These are phyloP conservation scores for Catostylus mosaicus DNA, from an alignment of 30 jellyfish, hydroid and myxozoan genomes.

Conservation along the genomic window DNA sequence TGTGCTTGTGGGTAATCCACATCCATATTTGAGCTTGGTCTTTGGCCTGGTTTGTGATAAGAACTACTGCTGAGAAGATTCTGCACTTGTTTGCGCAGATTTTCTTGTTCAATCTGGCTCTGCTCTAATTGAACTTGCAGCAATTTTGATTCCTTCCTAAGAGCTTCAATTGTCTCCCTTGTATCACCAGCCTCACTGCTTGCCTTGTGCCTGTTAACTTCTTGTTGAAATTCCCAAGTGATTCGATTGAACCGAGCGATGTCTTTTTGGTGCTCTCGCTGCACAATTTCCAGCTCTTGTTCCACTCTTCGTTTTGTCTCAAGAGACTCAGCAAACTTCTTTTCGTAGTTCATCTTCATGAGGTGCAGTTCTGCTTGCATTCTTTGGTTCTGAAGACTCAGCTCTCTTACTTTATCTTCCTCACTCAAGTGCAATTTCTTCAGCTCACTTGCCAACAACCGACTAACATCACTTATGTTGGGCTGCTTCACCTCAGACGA, in stretches of 20 bases:
- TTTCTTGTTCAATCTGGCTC: conserved; percentile 85
- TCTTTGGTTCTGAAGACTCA: conserved; percentile 79
- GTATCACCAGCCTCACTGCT: conserved; percentile 66
- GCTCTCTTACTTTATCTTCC: conserved; percentile 88
- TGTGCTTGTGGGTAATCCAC: conserved; percentile 66
- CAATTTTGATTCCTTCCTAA: conserved; percentile 68
- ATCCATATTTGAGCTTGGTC: conserved; percentile 64
- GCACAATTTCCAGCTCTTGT: conserved; percentile 95
- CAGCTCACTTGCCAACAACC: conserved; percentile 75
- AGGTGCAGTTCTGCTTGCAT: conserved; percentile 91
- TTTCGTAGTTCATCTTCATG: conserved; percentile 86
- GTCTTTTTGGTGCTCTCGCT: conserved; percentile 98
- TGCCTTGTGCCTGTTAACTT: conserved; percentile 80
- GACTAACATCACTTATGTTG: conserved; percentile 81
- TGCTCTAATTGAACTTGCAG: conserved; percentile 87
- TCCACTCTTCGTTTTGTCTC: conserved; percentile 94
- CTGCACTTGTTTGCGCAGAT: conserved; percentile 83
- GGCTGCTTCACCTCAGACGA: conserved; percentile 86
- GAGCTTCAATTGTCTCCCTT: conserved; percentile 74
- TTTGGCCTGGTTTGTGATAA: conserved; percentile 36
- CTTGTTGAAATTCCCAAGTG: conserved; percentile 90
- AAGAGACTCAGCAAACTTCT: conserved; percentile 78
- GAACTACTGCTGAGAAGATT: conserved; percentile 43
- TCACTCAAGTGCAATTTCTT: conserved; percentile 83
- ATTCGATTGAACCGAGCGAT: conserved; percentile 87